Evolutionary conservation across 1,140 invertebrate species (phyloP).

Genomic region (Drosophila funebris): DNA sequence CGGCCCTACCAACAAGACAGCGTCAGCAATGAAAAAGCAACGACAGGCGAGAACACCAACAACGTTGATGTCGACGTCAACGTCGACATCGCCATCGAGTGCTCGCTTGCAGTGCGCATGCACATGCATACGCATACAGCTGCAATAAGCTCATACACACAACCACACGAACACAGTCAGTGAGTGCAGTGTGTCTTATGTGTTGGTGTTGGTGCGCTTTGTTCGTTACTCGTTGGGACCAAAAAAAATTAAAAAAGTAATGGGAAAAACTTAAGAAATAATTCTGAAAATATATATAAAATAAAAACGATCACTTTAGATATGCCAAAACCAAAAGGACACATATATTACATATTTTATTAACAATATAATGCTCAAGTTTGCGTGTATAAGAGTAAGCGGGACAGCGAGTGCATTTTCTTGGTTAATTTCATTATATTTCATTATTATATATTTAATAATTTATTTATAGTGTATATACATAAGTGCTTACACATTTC

Average conservation of each 20-base stretch:
- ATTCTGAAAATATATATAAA: constrained; percentile 35
- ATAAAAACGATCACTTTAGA: background rate
- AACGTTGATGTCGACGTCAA: constrained; percentile 11
- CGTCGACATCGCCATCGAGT: background rate
- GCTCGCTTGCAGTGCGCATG: constrained; percentile 67
- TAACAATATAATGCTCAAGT: background rate
- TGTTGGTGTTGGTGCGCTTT: constrained; percentile 64
- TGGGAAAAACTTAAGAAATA: constrained; percentile 33
- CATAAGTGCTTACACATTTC: background rate
- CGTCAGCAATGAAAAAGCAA: constrained; percentile 44
- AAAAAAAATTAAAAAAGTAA: constrained; percentile 25
- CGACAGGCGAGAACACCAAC: constrained; percentile 44
- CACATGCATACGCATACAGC: constrained; percentile 57
- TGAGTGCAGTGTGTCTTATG: constrained; percentile 18
- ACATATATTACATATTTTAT: background rate
- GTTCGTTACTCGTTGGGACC: constrained; percentile 51
- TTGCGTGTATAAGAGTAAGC: background rate
- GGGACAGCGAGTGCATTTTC: background rate
- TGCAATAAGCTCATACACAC: constrained; percentile 10
- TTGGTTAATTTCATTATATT: background rate
- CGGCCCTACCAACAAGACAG: constrained; percentile 29
- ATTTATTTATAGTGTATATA: constrained; percentile 9
- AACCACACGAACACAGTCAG: constrained; percentile 9
- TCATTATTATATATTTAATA: constrained; percentile 3
- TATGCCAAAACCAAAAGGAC: background rate